These are phyloP conservation scores for Pilophorus perplexus DNA, from an alignment of 2,888 invertebrate species.

Conservation along the genomic window DNA sequence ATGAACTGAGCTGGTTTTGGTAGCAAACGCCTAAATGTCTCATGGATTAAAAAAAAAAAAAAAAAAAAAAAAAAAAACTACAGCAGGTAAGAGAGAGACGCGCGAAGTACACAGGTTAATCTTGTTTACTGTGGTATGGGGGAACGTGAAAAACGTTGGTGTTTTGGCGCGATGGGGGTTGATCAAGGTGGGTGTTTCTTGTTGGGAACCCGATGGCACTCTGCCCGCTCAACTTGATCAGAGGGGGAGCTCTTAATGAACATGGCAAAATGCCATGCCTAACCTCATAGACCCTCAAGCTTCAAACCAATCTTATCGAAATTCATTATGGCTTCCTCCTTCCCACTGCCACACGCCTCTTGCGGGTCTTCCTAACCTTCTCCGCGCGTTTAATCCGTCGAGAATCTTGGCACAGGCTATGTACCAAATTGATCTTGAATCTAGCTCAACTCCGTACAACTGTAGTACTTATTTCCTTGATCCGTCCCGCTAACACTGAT, in stretches of 20 bases:
- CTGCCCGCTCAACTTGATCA: constrained; percentile 37
- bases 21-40: no score
- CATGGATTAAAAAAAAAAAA: no score
- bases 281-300: constrained; percentile 35
- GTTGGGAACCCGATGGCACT: constrained; percentile 35
- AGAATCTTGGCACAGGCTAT: no score
- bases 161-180: constrained; percentile 11
- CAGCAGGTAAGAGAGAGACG: not conserved
- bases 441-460: no score
- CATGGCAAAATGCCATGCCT: constrained; percentile 36
- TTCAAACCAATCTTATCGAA: constrained; percentile 38
- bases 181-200: constrained; percentile 23
- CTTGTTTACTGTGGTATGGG: constrained; percentile 7
- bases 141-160: constrained; percentile 18
- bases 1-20: no score
- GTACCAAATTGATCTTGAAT: no score
- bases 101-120: constrained; percentile 23
- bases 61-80: no score
- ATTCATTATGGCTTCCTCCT: constrained; percentile 34
- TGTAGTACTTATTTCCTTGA: no score
- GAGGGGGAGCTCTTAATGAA: constrained; percentile 35
- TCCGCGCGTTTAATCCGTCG: no score
- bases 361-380: no score
- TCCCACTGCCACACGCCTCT: no score
- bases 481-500: no score